Evolutionary conservation across 2,888 invertebrate species (phyloP).

Genomic region (Cantharis rustica): DNA sequence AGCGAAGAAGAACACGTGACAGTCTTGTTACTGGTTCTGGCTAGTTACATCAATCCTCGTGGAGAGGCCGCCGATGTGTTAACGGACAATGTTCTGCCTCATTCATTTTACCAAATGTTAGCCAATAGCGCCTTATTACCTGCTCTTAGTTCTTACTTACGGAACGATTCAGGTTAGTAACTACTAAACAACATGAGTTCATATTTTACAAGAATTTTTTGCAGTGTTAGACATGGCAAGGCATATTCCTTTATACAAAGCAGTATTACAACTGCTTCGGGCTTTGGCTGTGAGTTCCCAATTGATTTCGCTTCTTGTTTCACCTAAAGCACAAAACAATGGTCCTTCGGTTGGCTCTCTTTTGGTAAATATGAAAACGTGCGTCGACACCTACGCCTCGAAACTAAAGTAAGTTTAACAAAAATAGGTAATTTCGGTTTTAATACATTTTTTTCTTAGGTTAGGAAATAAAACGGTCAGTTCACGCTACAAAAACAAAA

Average conservation of each 20-base stretch:
- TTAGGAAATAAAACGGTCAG: conserved; percentile 43
- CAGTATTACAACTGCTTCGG: conserved; percentile 80
- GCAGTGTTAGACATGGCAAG: conserved; percentile 95
- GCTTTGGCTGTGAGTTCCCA: conserved; percentile 70
- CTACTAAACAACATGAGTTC: background rate
- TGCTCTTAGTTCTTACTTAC: conserved; percentile 85
- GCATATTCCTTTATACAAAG: conserved; percentile 90
- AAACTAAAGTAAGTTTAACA: conserved; percentile 69
- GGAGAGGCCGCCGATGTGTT: conserved; percentile 58
- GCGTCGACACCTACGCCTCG: conserved; percentile 90
- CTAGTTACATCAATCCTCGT: conserved; percentile 85
- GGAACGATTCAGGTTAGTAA: conserved; percentile 80
- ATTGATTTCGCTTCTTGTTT: conserved; percentile 66
- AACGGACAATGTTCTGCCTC: conserved; percentile 61
- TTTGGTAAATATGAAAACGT: conserved; percentile 84
- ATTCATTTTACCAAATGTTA: conserved; percentile 76
- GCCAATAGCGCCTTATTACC: conserved; percentile 84
- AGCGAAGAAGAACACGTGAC: conserved; percentile 95
- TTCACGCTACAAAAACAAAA: conserved; percentile 43
- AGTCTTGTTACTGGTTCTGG: conserved; percentile 71
- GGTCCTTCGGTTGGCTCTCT: conserved; percentile 75
- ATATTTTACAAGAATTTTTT: background rate
- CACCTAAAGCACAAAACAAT: conserved; percentile 53
- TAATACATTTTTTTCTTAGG: conserved; percentile 33
- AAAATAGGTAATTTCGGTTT: background rate